phyloP scores from a whole-genome alignment of 1,140 invertebrate species.

The Lucilia cuprina region DNA sequence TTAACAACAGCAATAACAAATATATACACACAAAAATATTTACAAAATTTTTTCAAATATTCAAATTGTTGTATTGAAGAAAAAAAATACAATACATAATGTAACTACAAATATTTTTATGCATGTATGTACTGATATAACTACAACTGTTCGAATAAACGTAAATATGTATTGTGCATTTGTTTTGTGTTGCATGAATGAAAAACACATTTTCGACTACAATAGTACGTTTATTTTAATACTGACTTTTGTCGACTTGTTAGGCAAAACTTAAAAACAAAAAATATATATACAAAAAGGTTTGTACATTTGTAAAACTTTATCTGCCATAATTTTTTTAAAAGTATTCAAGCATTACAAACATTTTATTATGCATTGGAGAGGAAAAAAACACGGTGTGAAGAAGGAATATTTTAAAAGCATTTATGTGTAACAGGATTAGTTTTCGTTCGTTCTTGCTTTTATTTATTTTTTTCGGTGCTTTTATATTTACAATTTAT shows the following conservation, averaged over 20 bases:
- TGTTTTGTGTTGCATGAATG: slow-evolving; percentile 9
- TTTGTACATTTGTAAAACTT: slow-evolving; percentile 3
- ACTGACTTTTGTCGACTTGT: background rate
- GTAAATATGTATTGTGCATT: background rate
- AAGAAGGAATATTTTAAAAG: background rate
- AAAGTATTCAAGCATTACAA: background rate
- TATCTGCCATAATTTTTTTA: slow-evolving; percentile 9
- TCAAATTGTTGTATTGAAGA: background rate
- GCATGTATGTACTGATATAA: too few species aligned
- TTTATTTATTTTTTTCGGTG: background rate
- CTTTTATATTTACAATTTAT: background rate
- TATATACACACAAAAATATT: background rate
- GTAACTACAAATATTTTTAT: background rate
- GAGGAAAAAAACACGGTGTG: background rate
- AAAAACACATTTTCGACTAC: background rate
- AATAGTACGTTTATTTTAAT: background rate
- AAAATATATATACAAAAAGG: background rate
- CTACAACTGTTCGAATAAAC: background rate
- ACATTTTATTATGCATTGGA: background rate
- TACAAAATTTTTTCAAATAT: background rate
- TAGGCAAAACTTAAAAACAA: background rate
- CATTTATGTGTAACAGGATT: slow-evolving; percentile 14
- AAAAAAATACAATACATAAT: background rate
- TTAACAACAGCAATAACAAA: background rate
- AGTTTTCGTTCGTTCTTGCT: background rate